Conservation (phyloP, 1,140 invertebrate genomes). For the Helicoverpa zea region DNA sequence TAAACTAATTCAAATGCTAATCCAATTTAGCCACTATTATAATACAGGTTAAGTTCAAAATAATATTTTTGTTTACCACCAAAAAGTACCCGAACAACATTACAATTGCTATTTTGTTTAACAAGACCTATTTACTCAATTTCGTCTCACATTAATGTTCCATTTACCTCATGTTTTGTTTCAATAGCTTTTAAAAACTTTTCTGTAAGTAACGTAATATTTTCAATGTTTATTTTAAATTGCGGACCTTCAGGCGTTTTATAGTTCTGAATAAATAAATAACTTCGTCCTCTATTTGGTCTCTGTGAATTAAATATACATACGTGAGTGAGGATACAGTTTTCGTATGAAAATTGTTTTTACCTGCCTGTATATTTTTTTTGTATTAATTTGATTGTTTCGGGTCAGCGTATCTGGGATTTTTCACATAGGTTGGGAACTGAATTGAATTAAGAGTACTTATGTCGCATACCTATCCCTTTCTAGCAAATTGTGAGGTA, state of each 20-base stretch:
- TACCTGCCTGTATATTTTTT: not conserved
- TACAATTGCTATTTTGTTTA: not conserved
- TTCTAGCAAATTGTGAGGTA: too few relatives aligned
- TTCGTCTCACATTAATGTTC: slow-evolving; percentile 11
- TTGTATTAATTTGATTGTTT: too few relatives aligned
- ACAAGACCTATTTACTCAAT: slow-evolving; percentile 21
- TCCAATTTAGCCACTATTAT: not conserved
- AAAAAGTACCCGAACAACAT: not conserved
- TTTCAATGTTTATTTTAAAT: slow-evolving; percentile 7
- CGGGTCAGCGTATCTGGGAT: too few relatives aligned
- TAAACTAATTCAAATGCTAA: not conserved
- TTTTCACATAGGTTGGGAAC: too few relatives aligned
- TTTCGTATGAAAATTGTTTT: not conserved
- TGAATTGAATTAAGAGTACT: too few relatives aligned
- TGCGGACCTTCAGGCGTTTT: not conserved
- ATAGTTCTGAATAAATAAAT: slow-evolving; percentile 14
- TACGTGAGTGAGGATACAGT: too few relatives aligned
- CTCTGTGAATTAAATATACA: not conserved
- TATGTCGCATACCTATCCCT: too few relatives aligned
- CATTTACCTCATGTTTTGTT: slow-evolving; percentile 21
- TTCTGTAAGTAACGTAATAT: slow-evolving; percentile 1
- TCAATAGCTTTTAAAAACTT: slow-evolving; percentile 16
- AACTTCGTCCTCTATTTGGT: not conserved
- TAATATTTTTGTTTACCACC: not conserved
- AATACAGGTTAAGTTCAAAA: not conserved